These are phyloP conservation scores for Lasioglossum lativentre DNA, from an alignment of 2,888 invertebrate genomes.

Conservation along the genomic window DNA sequence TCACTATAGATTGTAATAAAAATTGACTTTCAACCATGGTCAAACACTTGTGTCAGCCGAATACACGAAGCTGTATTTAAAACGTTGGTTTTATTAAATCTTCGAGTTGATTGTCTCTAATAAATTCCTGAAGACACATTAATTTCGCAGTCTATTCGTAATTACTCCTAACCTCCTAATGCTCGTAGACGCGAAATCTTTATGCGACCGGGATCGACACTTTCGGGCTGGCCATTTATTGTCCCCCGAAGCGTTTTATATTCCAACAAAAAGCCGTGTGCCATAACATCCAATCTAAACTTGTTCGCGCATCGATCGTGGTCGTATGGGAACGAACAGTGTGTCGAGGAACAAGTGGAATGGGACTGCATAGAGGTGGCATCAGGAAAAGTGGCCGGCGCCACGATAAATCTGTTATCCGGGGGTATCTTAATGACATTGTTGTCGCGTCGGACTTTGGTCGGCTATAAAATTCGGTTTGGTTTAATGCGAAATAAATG, in stretches of 20 bases:
- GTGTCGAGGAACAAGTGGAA: not conserved
- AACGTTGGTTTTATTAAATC: not conserved
- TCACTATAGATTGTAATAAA: too few species aligned
- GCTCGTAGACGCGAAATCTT: not conserved
- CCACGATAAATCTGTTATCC: slow-evolving; percentile 53
- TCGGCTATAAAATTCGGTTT: slow-evolving; percentile 58
- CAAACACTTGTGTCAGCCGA: not conserved
- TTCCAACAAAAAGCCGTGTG: not conserved
- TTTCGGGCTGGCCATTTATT: not conserved
- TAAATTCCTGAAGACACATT: not conserved
- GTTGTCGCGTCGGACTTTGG: slow-evolving; percentile 61
- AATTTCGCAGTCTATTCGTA: not conserved
- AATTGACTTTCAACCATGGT: not conserved
- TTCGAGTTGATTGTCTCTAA: not conserved
- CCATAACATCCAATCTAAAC: slow-evolving; percentile 1
- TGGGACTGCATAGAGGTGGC: not conserved
- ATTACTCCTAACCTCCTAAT: not conserved
- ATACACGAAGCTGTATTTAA: not conserved
- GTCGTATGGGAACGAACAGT: not conserved
- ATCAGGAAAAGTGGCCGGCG: slow-evolving; percentile 36
- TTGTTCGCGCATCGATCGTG: slow-evolving; percentile 8
- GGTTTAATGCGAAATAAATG: slow-evolving; percentile 70
- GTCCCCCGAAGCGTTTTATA: not conserved
- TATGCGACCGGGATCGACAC: not conserved
- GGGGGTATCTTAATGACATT: slow-evolving; percentile 64